Evolutionary conservation across 2,797 vertebrate species (phyloP), one percentile per base, ranked within the genome.

Genomic region (Lophius americanus): DNA sequence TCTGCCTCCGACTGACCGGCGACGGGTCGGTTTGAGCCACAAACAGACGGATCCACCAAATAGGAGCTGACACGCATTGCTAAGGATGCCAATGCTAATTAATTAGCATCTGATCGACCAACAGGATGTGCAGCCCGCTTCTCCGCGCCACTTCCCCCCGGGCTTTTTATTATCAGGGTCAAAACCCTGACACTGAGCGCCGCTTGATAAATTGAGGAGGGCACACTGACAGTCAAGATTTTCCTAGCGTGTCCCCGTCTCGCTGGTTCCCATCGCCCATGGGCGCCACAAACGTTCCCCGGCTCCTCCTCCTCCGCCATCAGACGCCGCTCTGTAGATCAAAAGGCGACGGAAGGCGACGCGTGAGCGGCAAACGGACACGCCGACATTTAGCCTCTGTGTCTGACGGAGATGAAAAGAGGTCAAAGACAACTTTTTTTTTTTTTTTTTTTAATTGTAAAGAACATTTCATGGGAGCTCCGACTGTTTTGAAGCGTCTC

Each of bases 71-170:
- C 96, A 96, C 89, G 92, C 95, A 92, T 93, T 91, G 93, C 94
- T 94, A 96, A 97, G 96, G 94, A 96, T 96, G 95, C 95, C 96
- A 97, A 94, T 94, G 94, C 93, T 97, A 96, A 97, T 98, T 97
- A 98, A 98, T 98, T 98, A 98, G 94, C 94, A 95, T 96, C 95
- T 96, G 93, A 96, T 96, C 96, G 93, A 95, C 95, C 93, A 95
- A 95, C 95, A 95, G 95, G 94, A 96, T 93, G 91, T 90, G 86
- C 92, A 92, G 94, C 94, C 93, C 89, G 90, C 94, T 93, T 91
- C 94, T 95, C 92, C 66, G 92, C 95, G 94, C 95, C 93, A 93
- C 94, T 94, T 94, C 93, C 95, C 95, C 92, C 89, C 84, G 94
- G 96, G 94, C 94, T 93, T 86, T 82, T 88, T 90, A 91, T 95